Evolutionary conservation across 2,113 vertebrate species (phyloP).

Genomic region (Okapia johnstoni): DNA sequence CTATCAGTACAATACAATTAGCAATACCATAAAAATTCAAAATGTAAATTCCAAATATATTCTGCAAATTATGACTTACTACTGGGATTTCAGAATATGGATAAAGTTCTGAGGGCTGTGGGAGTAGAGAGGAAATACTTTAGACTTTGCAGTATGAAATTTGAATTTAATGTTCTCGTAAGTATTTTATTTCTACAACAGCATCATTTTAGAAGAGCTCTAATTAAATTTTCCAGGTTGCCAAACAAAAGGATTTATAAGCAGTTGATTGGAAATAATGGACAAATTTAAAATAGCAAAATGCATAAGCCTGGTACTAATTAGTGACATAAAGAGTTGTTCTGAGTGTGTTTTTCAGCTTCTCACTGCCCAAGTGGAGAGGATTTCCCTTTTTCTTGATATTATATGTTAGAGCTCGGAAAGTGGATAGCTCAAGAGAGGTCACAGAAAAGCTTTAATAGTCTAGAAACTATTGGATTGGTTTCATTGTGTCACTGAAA

Average conservation of each 20-base stretch:
- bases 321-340: background rate
- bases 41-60: background rate
- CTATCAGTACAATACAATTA: background rate
- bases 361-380: background rate
- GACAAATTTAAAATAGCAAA: background rate
- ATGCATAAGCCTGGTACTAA: background rate
- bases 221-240: background rate
- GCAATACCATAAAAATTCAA: background rate
- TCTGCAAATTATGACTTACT: background rate
- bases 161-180: background rate
- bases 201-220: background rate
- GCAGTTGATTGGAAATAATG: background rate
- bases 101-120: background rate
- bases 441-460: background rate
- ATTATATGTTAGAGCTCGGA: background rate
- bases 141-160: background rate
- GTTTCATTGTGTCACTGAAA: background rate
- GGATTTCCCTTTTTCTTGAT: background rate
- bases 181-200: background rate
- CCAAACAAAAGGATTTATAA: background rate
- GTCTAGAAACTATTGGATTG: background rate
- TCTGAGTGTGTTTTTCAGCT: background rate
- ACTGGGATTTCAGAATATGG: background rate
- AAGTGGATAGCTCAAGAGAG: background rate
- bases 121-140: background rate